Conservation (phyloP, 2,113 vertebrate species). For the Lagopus leucura region DNA sequence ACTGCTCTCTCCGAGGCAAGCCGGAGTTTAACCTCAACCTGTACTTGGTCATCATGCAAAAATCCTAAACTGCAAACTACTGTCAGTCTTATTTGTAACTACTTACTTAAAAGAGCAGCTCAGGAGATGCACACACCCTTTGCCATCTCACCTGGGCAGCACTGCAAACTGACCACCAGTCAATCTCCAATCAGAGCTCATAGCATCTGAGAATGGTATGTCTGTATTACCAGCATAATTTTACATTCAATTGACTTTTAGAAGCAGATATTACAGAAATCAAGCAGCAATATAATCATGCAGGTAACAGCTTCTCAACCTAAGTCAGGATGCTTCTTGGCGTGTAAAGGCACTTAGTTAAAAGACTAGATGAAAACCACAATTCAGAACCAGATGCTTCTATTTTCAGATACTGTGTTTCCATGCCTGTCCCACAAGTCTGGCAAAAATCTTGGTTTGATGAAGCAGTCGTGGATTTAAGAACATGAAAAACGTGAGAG, state of each 20-base stretch:
- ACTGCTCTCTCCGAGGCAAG: neutral
- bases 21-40: neutral
- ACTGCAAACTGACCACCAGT: constrained; percentile 40
- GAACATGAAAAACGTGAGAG: neutral
- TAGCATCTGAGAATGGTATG: constrained; percentile 26
- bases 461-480: neutral
- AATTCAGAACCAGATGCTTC: neutral
- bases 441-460: neutral
- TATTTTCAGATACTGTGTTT: constrained; percentile 30
- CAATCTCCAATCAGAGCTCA: constrained; percentile 45
- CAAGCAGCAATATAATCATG: neutral
- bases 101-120: constrained; percentile 41
- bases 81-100: constrained; percentile 5
- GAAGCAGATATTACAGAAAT: constrained; percentile 42
- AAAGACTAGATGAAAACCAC: constrained; percentile 25
- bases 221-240: constrained; percentile 52
- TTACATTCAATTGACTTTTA: constrained; percentile 47
- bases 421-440: neutral
- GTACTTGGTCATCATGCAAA: neutral
- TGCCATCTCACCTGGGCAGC: constrained; percentile 34
- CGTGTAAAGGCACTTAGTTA: constrained; percentile 45
- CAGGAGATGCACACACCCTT: neutral
- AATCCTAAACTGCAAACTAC: constrained; percentile 45
- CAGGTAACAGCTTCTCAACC: neutral
- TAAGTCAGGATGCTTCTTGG: constrained; percentile 32